Percentiles rank a stretch among this genome's conserved stretches.
Conservation (phyloP, 2,113 vertebrate species). For the Gymnocephalus cernua region DNA sequence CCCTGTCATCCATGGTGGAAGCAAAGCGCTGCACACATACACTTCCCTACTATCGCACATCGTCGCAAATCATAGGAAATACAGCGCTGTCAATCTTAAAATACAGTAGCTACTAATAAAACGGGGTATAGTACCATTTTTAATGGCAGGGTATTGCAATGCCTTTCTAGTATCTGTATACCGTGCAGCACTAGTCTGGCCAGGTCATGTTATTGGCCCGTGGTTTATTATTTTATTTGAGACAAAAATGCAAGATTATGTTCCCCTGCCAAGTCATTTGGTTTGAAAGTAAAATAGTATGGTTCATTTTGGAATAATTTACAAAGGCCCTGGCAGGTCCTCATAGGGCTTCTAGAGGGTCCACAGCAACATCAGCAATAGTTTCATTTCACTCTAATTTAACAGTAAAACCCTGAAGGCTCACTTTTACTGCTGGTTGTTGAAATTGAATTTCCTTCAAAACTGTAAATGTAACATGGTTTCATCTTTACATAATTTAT, state of each 20-base stretch:
- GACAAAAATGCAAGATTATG: conserved; percentile 1
- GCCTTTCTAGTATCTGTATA: too few species aligned
- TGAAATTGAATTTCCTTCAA: conserved; percentile 8
- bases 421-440: background rate
- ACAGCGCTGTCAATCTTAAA: too few species aligned
- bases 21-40: too few species aligned
- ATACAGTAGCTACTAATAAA: too few species aligned
- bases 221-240: conserved; percentile 5
- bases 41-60: too few species aligned
- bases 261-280: conserved; percentile 23
- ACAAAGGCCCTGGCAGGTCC: conserved; percentile 4
- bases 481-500: background rate
- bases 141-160: too few species aligned
- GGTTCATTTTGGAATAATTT: conserved; percentile 15
- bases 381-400: conserved; percentile 34
- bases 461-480: background rate
- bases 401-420: background rate
- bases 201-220: conserved; percentile 5
- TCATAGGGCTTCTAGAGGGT: background rate
- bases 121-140: too few species aligned
- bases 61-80: too few species aligned
- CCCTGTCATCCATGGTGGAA: too few species aligned
- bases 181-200: background rate
- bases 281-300: conserved; percentile 29
- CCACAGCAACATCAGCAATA: conserved; percentile 11